A percentile compares a stretch with the other conserved stretches of the same genome.
phyloP scores from a whole-genome alignment of 2,888 invertebrate species.

The Venustoraphidia nigricollis region DNA sequence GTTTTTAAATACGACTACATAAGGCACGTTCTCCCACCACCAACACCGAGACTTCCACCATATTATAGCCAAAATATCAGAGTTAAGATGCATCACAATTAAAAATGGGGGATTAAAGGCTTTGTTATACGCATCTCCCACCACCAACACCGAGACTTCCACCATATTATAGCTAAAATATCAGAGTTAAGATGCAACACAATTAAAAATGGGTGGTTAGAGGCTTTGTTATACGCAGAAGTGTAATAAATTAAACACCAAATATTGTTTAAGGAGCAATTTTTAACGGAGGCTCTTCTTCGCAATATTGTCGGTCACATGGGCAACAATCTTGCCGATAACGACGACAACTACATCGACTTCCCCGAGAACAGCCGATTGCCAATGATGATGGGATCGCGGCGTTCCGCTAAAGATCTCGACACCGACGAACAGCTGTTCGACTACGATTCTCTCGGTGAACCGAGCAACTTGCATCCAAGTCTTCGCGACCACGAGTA shows the following conservation, averaged over 20 bases:
- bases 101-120: too few relatives aligned
- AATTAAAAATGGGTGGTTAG: too few relatives aligned
- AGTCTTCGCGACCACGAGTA: constrained; percentile 79
- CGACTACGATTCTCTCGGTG: constrained; percentile 58
- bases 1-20: too few relatives aligned
- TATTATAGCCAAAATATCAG: too few relatives aligned
- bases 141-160: too few relatives aligned
- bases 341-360: constrained; percentile 46
- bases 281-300: constrained; percentile 53
- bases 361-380: constrained; percentile 31
- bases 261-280: constrained; percentile 33
- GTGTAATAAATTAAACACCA: constrained; percentile 1
- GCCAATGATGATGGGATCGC: constrained; percentile 22
- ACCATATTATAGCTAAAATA: too few relatives aligned
- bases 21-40: too few relatives aligned
- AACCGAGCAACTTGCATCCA: constrained; percentile 49
- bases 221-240: too few relatives aligned
- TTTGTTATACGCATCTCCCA: too few relatives aligned
- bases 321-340: constrained; percentile 56
- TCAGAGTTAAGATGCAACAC: too few relatives aligned
- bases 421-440: constrained; percentile 36
- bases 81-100: too few relatives aligned
- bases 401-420: constrained; percentile 29
- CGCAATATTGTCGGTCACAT: constrained; percentile 65
- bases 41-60: too few relatives aligned